Evolutionary conservation across 2,888 invertebrate genomes (phyloP).

Genomic region (Protonemura montana): DNA sequence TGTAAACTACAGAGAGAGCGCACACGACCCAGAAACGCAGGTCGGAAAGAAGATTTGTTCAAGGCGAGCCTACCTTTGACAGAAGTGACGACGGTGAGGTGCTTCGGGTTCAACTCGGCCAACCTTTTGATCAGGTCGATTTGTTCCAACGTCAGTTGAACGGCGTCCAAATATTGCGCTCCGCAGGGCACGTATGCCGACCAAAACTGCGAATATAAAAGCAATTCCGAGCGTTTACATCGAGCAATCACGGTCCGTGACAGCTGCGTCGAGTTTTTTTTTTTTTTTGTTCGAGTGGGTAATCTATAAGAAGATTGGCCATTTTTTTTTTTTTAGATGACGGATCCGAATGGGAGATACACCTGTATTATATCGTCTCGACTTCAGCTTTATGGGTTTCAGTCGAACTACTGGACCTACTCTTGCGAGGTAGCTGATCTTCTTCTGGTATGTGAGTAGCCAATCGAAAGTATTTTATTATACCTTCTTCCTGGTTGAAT

Average conservation of each 20-base stretch:
- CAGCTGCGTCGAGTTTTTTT: not conserved
- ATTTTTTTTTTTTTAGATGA: not conserved
- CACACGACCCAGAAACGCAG: too few relatives aligned
- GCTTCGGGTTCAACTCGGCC: conserved; percentile 76
- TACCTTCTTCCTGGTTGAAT: conserved; percentile 9
- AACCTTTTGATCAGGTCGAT: conserved; percentile 83
- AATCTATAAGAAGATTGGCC: not conserved
- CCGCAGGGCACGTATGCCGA: conserved; percentile 88
- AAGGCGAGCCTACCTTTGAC: conserved; percentile 57
- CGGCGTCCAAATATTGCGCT: conserved; percentile 82
- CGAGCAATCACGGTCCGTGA: not conserved
- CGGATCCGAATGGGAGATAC: not conserved
- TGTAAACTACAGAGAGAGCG: not conserved
- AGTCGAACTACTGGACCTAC: not conserved
- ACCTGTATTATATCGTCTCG: not conserved
- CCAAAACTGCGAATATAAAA: conserved; percentile 67
- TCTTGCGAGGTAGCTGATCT: not conserved
- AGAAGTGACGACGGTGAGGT: conserved; percentile 66
- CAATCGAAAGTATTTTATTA: conserved; percentile 24
- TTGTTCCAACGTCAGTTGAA: conserved; percentile 84
- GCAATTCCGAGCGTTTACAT: not conserved
- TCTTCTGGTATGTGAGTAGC: not conserved
- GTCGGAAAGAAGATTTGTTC: too few relatives aligned
- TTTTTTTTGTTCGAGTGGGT: not conserved
- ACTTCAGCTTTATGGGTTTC: not conserved